A percentile compares a stretch with the other conserved stretches of the same genome.
phyloP scores from a whole-genome alignment of 1,140 invertebrate genomes.

The Macrosteles quadrilineatus region DNA sequence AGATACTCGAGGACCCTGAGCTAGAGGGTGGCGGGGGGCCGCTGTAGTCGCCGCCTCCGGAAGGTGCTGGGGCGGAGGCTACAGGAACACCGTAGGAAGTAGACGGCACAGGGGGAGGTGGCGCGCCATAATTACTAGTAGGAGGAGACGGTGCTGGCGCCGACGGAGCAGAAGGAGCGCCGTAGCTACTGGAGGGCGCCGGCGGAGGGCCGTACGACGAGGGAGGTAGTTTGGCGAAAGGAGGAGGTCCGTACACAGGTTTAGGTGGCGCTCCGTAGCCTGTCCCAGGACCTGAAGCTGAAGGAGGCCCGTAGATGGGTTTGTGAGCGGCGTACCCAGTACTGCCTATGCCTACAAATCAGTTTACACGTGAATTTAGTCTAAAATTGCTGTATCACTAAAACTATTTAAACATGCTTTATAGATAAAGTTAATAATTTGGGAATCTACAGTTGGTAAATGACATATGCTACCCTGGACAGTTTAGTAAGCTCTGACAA shows the following conservation, averaged over 20 bases:
- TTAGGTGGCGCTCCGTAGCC: background rate
- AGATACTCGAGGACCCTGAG: background rate
- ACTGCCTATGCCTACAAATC: background rate
- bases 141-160: background rate
- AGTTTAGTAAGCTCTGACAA: too few species aligned
- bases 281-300: background rate
- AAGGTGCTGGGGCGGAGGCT: background rate
- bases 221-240: background rate
- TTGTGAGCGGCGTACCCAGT: background rate
- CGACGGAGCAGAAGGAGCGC: background rate
- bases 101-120: conserved; percentile 7
- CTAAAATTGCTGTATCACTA: too few species aligned
- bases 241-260: conserved; percentile 7
- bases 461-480: too few species aligned
- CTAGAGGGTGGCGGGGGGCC: conserved; percentile 16
- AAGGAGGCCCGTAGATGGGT: conserved; percentile 1
- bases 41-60: background rate
- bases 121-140: conserved; percentile 17
- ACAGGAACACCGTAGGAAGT: conserved; percentile 14
- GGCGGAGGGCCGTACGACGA: background rate
- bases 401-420: too few species aligned
- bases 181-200: background rate
- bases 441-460: too few species aligned
- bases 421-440: too few species aligned
- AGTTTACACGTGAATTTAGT: too few species aligned